phyloP scores from a whole-genome alignment of 2,888 invertebrate genomes.

The Eristalis arbustorum region DNA sequence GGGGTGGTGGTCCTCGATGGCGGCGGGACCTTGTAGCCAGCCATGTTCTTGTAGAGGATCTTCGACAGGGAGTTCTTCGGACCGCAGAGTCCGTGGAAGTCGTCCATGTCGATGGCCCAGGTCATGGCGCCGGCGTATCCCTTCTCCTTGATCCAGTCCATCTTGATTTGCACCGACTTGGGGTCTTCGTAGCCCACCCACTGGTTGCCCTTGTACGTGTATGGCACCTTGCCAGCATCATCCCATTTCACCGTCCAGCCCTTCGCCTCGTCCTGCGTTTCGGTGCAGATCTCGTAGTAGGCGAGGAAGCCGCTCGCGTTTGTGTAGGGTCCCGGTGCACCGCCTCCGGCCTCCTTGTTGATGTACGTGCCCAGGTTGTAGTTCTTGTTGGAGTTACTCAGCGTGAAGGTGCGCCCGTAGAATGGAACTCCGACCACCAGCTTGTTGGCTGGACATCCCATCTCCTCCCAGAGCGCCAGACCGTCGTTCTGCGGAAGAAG shows the following conservation, averaged over 20 bases:
- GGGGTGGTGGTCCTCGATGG: constrained; percentile 59
- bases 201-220: constrained; percentile 91
- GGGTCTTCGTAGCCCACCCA: constrained; percentile 95
- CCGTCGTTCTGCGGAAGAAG: constrained; percentile 88
- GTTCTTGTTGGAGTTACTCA: constrained; percentile 90
- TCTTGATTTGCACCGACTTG: constrained; percentile 91
- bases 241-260: constrained; percentile 94
- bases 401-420: constrained; percentile 92
- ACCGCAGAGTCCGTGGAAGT: constrained; percentile 92
- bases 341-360: constrained; percentile 94
- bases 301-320: constrained; percentile 93
- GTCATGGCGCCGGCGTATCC: constrained; percentile 94
- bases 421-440: constrained; percentile 93
- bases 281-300: constrained; percentile 92
- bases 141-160: constrained; percentile 91
- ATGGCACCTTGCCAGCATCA: constrained; percentile 90
- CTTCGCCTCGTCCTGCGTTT: constrained; percentile 85
- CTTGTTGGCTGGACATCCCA: constrained; percentile 93
- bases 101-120: constrained; percentile 95
- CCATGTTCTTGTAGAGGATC: constrained; percentile 87
- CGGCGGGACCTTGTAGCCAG: constrained; percentile 80
- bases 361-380: constrained; percentile 92
- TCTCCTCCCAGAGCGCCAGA: constrained; percentile 91
- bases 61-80: constrained; percentile 87
- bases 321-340: constrained; percentile 91